Percentiles rank a stretch among this genome's conserved stretches.
These are phyloP conservation scores for Lithobates sylvaticus DNA, from an alignment of 2,797 vertebrate species.

Conservation along the genomic window DNA sequence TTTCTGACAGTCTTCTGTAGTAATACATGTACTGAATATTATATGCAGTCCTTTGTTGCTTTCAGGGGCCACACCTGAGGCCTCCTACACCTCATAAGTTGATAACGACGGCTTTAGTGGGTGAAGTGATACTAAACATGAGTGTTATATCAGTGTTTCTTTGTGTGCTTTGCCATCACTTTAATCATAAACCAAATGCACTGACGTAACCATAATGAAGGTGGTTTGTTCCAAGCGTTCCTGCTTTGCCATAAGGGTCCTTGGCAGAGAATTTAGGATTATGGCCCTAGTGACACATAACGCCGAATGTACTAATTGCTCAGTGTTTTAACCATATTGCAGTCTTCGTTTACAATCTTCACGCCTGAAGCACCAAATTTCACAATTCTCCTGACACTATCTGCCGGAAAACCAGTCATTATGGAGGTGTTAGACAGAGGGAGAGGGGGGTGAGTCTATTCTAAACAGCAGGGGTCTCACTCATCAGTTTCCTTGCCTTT, in stretches of 20 bases:
- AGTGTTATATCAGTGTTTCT: too few species aligned
- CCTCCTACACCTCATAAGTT: too few species aligned
- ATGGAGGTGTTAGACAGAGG: background rate
- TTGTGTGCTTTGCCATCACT: too few species aligned
- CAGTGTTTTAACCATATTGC: background rate
- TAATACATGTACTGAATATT: too few species aligned
- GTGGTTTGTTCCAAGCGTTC: background rate
- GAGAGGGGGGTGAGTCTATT: background rate
- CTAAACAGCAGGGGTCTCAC: background rate
- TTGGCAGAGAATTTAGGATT: background rate
- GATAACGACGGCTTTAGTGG: too few species aligned
- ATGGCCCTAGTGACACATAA: background rate
- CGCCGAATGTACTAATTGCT: background rate
- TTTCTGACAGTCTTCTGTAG: too few species aligned
- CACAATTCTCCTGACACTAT: background rate
- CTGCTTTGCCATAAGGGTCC: background rate
- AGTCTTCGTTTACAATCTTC: background rate
- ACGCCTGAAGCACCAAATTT: background rate
- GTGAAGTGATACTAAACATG: too few species aligned
- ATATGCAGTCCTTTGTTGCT: too few species aligned
- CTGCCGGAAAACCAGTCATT: background rate
- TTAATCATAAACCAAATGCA: too few species aligned
- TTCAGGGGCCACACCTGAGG: too few species aligned
- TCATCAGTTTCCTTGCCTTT: background rate
- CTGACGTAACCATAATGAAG: background rate